These are phyloP conservation scores for Aporophyla nigra DNA, from an alignment of 2,888 invertebrate genomes.

Conservation along the genomic window DNA sequence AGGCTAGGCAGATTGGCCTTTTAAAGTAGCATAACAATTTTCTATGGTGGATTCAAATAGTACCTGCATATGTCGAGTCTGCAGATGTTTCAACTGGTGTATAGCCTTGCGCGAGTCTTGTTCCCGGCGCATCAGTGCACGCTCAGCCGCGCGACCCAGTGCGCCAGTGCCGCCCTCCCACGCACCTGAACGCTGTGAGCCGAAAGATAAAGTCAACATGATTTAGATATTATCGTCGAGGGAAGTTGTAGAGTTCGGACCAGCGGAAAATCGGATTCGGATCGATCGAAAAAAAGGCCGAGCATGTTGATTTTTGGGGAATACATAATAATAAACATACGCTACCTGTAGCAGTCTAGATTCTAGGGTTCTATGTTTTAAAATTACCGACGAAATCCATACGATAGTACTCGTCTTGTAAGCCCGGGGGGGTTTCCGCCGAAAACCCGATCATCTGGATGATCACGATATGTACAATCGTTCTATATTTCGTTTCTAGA, in stretches of 20 bases:
- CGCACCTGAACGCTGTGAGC: constrained; percentile 75
- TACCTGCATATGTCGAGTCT: constrained; percentile 87
- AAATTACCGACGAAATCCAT: background rate
- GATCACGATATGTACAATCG: too few species aligned
- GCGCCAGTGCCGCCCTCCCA: constrained; percentile 82
- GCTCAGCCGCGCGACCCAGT: constrained; percentile 84
- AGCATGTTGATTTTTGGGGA: background rate
- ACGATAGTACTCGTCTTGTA: too few species aligned
- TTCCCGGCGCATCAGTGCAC: constrained; percentile 84
- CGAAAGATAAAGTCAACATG: background rate
- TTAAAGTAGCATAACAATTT: too few species aligned
- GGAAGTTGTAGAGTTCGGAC: background rate
- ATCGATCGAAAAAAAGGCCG: too few species aligned
- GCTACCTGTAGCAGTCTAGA: background rate
- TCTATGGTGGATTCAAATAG: background rate
- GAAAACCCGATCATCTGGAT: too few species aligned
- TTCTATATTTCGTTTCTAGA: background rate
- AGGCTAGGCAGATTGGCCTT: too few species aligned
- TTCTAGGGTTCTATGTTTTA: background rate
- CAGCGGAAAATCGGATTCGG: too few species aligned
- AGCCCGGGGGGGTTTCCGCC: background rate
- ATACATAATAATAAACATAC: background rate
- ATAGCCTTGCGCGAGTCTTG: constrained; percentile 88
- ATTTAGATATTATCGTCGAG: background rate
- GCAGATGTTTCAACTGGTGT: constrained; percentile 86